Conservation (phyloP, 1,140 invertebrate genomes). For the Brachionus calyciflorus region DNA sequence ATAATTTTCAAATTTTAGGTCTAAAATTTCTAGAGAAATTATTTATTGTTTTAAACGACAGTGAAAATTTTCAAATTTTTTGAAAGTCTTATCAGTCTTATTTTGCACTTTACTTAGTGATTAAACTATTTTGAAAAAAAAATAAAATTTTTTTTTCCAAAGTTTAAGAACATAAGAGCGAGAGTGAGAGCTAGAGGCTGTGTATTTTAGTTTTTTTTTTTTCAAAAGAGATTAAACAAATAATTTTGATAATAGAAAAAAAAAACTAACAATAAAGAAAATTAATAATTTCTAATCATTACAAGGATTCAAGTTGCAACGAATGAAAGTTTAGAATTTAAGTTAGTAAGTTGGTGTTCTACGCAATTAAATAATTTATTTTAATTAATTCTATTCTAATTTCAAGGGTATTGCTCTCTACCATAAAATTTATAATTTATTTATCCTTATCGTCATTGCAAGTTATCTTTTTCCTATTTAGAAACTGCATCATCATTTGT, state of each 20-base stretch:
- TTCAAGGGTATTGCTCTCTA: no score
- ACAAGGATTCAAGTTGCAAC: neutral
- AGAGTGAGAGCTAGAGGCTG: constrained; percentile 26
- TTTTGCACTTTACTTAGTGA: no score
- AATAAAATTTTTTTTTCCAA: no score
- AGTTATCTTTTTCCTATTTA: no score
- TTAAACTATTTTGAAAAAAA: no score
- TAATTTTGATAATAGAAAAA: constrained; percentile 36
- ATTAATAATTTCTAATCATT: constrained; percentile 23
- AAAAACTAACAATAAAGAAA: constrained; percentile 17
- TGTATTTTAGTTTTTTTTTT: constrained; percentile 2
- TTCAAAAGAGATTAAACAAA: constrained; percentile 7
- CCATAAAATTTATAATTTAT: neutral
- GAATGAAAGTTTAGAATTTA: neutral
- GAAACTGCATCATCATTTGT: no score
- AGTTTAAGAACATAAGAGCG: neutral
- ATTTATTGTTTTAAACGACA: no score
- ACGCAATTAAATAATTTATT: constrained; percentile 44
- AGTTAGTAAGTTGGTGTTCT: no score
- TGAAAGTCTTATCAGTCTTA: no score
- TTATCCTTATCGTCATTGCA: constrained; percentile 9
- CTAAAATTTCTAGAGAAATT: no score
- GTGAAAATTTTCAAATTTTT: no score
- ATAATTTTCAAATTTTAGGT: no score
- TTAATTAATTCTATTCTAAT: constrained; percentile 45